phyloP scores from a whole-genome alignment of 2,797 vertebrate species.

The Acanthis flammea region DNA sequence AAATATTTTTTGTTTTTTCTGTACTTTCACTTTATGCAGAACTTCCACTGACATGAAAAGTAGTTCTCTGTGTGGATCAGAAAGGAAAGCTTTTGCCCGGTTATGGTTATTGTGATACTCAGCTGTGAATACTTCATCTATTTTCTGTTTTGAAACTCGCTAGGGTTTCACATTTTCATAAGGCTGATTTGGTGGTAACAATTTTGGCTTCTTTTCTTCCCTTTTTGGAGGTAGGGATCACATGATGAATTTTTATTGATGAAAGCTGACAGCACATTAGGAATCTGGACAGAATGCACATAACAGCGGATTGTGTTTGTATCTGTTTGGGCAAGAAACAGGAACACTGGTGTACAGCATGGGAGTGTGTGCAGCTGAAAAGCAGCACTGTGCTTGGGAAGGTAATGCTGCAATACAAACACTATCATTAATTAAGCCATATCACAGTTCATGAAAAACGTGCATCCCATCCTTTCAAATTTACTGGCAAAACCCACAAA shows the following conservation, averaged over 20 bases:
- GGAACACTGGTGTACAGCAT: neutral
- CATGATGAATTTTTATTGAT: neutral
- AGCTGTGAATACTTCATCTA: constrained; percentile 13
- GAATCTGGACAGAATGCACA: neutral
- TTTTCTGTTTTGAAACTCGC: neutral
- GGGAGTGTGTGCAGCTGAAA: neutral
- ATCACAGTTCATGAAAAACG: constrained; percentile 56
- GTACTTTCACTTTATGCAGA: neutral
- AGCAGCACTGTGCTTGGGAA: constrained; percentile 7
- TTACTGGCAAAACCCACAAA: neutral
- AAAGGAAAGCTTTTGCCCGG: neutral
- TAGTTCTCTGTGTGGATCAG: neutral
- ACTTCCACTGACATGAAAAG: neutral
- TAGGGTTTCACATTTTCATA: neutral
- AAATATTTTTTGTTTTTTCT: neutral
- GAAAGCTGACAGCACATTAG: constrained; percentile 33
- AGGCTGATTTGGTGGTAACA: neutral
- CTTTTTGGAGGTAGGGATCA: neutral
- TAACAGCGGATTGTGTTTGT: neutral
- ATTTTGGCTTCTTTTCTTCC: neutral
- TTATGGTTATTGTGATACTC: neutral
- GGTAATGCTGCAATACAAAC: constrained; percentile 27
- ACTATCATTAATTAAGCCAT: constrained; percentile 70
- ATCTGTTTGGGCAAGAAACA: constrained; percentile 20
- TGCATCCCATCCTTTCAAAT: constrained; percentile 44